phyloP scores from a whole-genome alignment of 2,888 invertebrate species.

The Rhimphoctona megacephalus region DNA sequence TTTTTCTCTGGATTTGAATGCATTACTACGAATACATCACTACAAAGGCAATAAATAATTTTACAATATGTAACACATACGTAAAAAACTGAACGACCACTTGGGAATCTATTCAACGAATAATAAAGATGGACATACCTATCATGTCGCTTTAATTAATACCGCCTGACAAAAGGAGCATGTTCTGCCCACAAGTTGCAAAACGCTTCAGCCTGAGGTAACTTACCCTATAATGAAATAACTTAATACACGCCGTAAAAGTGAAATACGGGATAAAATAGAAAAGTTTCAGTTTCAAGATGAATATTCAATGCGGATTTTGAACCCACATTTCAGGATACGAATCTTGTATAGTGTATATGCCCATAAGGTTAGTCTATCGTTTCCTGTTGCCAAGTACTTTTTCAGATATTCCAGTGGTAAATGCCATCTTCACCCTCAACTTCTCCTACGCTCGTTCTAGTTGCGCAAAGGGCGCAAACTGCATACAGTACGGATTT shows the following conservation, averaged over 20 bases:
- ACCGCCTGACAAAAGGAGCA: neutral
- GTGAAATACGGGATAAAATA: constrained; percentile 28
- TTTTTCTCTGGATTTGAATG: constrained; percentile 11
- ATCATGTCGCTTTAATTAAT: neutral
- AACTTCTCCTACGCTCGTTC: constrained; percentile 5
- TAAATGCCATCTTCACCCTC: constrained; percentile 47
- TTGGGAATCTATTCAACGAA: constrained; percentile 13
- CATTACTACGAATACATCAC: constrained; percentile 22
- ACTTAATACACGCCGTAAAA: constrained; percentile 51
- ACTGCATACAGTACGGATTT: constrained; percentile 62
- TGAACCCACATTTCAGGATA: neutral
- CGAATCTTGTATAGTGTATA: neutral
- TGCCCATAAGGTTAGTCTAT: constrained; percentile 24
- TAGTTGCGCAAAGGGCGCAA: constrained; percentile 46
- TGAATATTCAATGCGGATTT: constrained; percentile 40
- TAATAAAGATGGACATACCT: neutral
- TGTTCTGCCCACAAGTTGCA: neutral
- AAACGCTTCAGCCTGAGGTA: constrained; percentile 9
- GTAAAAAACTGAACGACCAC: constrained; percentile 22
- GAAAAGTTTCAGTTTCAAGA: constrained; percentile 47
- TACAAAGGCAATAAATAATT: constrained; percentile 48
- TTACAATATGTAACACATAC: constrained; percentile 7
- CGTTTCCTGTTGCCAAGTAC: constrained; percentile 53
- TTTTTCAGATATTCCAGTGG: constrained; percentile 38
- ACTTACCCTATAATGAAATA: constrained; percentile 30